A percentile compares a stretch with the other conserved stretches of the same genome.
Conservation (phyloP, 2,888 invertebrate species). For the Orthonychiurus folsomi region DNA sequence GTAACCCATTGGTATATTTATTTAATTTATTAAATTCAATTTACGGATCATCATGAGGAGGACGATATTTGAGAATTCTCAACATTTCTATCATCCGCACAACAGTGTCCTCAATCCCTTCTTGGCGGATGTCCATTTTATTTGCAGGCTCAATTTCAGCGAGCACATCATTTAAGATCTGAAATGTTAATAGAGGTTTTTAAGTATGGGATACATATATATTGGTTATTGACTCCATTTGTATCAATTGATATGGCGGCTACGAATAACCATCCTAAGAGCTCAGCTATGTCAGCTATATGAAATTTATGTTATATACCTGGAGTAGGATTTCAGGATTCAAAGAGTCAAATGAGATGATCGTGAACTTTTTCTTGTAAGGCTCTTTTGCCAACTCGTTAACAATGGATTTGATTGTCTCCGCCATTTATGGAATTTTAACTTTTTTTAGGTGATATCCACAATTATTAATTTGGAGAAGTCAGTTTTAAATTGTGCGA, state of each 20-base stretch:
- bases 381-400: slow-evolving; percentile 62
- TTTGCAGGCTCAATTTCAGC: slow-evolving; percentile 60
- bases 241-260: too few species aligned
- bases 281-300: not conserved
- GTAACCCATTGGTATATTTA: slow-evolving; percentile 5
- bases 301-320: slow-evolving; percentile 40
- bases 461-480: too few species aligned
- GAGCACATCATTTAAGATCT: slow-evolving; percentile 65
- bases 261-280: too few species aligned
- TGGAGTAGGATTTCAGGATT: slow-evolving; percentile 66
- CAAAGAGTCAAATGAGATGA: slow-evolving; percentile 76
- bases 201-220: slow-evolving; percentile 4
- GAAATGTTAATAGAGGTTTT: slow-evolving; percentile 13
- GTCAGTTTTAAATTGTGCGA: too few species aligned
- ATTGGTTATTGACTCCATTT: not conserved
- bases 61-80: slow-evolving; percentile 69
- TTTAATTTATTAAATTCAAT: too few species aligned
- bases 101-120: slow-evolving; percentile 53
- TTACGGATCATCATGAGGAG: slow-evolving; percentile 50
- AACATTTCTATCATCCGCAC: slow-evolving; percentile 61
- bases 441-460: too few species aligned
- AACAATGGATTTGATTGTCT: slow-evolving; percentile 60
- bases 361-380: slow-evolving; percentile 63
- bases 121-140: slow-evolving; percentile 63
- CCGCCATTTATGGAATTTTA: too few species aligned